Percentiles rank a stretch among this genome's conserved stretches.
phyloP scores from a whole-genome alignment of 2,113 vertebrate species.

The Campylomormyrus numenius region DNA sequence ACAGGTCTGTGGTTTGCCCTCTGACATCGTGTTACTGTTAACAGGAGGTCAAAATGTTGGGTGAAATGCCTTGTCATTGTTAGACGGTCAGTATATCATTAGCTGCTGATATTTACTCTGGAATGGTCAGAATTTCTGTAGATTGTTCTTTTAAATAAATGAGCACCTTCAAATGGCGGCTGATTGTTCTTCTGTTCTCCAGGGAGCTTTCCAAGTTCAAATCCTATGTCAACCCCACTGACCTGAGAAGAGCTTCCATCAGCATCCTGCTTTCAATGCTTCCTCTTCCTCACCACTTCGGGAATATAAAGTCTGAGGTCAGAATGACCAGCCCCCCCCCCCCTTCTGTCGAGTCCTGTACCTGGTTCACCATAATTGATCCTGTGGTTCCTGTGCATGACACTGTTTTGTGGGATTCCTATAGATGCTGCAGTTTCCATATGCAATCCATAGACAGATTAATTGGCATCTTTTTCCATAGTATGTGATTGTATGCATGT shows the following conservation, averaged over 20 bases:
- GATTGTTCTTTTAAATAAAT: neutral
- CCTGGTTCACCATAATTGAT: neutral
- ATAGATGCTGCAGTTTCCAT: neutral
- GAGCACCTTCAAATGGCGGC: neutral
- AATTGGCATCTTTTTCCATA: neutral
- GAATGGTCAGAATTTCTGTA: neutral
- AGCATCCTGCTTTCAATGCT: slow-evolving; percentile 86
- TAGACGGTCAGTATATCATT: neutral
- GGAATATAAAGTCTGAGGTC: slow-evolving; percentile 89
- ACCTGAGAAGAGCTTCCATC: slow-evolving; percentile 89
- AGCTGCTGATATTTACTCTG: neutral
- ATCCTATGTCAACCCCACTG: slow-evolving; percentile 88
- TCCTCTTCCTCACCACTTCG: slow-evolving; percentile 93
- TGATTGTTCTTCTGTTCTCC: slow-evolving; percentile 30
- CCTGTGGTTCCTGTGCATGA: neutral
- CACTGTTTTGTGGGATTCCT: neutral
- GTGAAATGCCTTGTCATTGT: neutral
- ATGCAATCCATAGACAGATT: neutral
- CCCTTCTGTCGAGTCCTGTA: neutral
- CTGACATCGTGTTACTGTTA: neutral
- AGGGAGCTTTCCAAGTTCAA: slow-evolving; percentile 96
- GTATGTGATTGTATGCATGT: neutral
- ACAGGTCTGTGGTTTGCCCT: slow-evolving; percentile 67
- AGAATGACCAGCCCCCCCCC: slow-evolving; percentile 16
- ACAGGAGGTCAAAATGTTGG: neutral